Evolutionary conservation across 92 coral and sea anemone species (phyloP).

Genomic region (Phenganax marumi): DNA sequence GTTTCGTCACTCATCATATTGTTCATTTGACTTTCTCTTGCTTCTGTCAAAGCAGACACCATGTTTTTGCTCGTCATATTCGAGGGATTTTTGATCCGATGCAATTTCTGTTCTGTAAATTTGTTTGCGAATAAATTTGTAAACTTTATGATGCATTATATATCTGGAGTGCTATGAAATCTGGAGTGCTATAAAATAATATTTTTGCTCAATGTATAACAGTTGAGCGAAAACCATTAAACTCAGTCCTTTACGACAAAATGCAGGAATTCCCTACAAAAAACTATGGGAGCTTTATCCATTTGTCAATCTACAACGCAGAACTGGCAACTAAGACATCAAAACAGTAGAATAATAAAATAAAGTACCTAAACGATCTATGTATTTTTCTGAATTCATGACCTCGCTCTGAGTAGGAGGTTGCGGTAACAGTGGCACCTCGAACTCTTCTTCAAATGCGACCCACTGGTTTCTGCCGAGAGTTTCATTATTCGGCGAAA

Average conservation of each 20-base stretch:
- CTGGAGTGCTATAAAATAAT: neutral
- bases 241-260: too few relatives aligned
- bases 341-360: neutral
- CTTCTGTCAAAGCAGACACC: slow-evolving; percentile 46
- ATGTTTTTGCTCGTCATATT: slow-evolving; percentile 39
- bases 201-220: too few relatives aligned
- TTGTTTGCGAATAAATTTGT: neutral
- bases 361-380: slow-evolving; percentile 62
- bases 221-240: too few relatives aligned
- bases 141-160: neutral
- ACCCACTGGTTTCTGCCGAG: slow-evolving; percentile 58
- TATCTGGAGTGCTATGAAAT: neutral
- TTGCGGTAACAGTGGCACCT: slow-evolving; percentile 38
- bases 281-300: too few relatives aligned
- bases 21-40: slow-evolving; percentile 62
- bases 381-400: slow-evolving; percentile 64
- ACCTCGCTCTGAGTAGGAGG: slow-evolving; percentile 41
- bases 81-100: slow-evolving; percentile 25
- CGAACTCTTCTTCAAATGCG: slow-evolving; percentile 61
- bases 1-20: slow-evolving; percentile 55
- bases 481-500: neutral
- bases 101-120: slow-evolving; percentile 29
- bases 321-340: neutral
- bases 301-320: too few relatives aligned
- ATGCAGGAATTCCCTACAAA: too few relatives aligned